Evolutionary conservation across 2,888 invertebrate species (phyloP).

Genomic region (Pediacus dermestoides): DNA sequence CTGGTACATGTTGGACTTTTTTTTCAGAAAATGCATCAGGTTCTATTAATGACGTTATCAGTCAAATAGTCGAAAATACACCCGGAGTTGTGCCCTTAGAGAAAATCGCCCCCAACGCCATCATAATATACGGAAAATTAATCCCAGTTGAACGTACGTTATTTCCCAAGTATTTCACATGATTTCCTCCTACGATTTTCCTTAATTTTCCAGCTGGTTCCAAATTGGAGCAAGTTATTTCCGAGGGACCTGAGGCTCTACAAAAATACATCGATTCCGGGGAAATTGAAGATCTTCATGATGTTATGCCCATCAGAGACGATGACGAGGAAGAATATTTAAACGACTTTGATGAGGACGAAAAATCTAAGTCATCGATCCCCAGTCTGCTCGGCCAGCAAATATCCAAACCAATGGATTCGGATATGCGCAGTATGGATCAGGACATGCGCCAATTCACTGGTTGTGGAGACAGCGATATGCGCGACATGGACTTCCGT

Average conservation of each 20-base stretch:
- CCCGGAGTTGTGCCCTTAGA: conserved; percentile 75
- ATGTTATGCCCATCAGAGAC: conserved; percentile 69
- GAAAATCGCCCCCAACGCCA: conserved; percentile 74
- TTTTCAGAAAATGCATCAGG: conserved; percentile 48
- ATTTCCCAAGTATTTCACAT: conserved; percentile 3
- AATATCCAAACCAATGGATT: conserved; percentile 16
- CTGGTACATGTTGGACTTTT: conserved; percentile 3
- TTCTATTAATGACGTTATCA: conserved; percentile 63
- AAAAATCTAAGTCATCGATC: conserved; percentile 20
- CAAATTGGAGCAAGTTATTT: conserved; percentile 70
- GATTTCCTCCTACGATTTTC: not conserved
- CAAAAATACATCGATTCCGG: conserved; percentile 76
- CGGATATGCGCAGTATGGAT: conserved; percentile 32
- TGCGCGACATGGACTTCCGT: conserved; percentile 31
- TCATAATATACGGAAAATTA: conserved; percentile 79
- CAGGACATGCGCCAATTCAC: conserved; percentile 38
- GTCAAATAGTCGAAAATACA: conserved; percentile 72
- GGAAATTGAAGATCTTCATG: conserved; percentile 75
- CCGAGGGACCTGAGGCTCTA: conserved; percentile 72
- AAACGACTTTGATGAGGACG: conserved; percentile 53
- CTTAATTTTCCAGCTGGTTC: conserved; percentile 60
- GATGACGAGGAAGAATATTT: conserved; percentile 52
- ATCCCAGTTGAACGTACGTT: conserved; percentile 70
- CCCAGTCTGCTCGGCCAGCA: conserved; percentile 11
- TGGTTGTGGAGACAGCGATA: conserved; percentile 31